Evolutionary conservation across 2,888 invertebrate genomes (phyloP).

Genomic region (Teleogryllus oceanicus): DNA sequence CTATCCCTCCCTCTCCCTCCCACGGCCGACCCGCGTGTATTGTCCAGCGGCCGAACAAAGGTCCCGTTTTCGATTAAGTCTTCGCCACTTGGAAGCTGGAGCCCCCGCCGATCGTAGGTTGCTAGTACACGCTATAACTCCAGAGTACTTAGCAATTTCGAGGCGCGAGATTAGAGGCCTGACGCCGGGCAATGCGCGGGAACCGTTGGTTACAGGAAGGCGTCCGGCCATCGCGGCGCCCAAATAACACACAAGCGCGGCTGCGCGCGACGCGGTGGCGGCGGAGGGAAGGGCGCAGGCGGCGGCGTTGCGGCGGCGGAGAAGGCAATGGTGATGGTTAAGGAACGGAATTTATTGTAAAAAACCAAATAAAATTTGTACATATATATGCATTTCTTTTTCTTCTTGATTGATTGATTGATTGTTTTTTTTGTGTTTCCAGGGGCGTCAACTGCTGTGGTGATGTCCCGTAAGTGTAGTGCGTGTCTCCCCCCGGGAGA

Average conservation of each 20-base stretch:
- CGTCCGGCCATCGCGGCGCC: background rate
- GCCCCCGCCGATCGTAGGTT: background rate
- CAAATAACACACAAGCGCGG: background rate
- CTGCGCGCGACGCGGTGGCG: too few species aligned
- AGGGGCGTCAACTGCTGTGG: too few species aligned
- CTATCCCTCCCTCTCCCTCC: background rate
- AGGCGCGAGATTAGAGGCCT: conserved; percentile 3
- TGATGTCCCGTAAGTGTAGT: too few species aligned
- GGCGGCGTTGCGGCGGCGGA: too few species aligned
- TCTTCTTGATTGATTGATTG: too few species aligned
- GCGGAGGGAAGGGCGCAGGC: too few species aligned
- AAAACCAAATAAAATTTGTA: too few species aligned
- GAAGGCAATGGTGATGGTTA: too few species aligned
- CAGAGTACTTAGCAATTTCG: conserved; percentile 2
- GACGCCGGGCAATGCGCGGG: background rate
- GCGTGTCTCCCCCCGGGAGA: too few species aligned
- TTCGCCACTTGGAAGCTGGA: background rate
- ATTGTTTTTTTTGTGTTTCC: too few species aligned
- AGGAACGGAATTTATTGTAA: too few species aligned
- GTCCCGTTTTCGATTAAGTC: conserved; percentile 18
- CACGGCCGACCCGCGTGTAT: background rate
- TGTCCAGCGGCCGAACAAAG: background rate
- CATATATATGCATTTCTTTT: too few species aligned
- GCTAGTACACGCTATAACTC: background rate
- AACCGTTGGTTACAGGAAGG: background rate